These are phyloP conservation scores for Panzeria rudis DNA, from an alignment of 2,888 invertebrate species.

Conservation along the genomic window DNA sequence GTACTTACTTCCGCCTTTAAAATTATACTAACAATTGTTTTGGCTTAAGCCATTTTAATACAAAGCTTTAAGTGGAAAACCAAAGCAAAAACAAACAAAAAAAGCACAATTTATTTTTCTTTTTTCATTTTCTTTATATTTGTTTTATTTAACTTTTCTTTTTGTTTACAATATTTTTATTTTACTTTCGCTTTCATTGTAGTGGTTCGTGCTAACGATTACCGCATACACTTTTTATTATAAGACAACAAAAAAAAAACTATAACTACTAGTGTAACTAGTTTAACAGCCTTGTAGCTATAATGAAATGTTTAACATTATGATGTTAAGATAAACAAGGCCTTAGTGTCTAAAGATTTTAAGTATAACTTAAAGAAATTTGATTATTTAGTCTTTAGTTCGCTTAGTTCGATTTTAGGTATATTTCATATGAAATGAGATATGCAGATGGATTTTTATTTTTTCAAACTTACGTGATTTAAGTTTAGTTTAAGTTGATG, in stretches of 20 bases:
- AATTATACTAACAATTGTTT: not conserved
- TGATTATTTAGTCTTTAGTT: no score
- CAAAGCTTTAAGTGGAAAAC: constrained; percentile 37
- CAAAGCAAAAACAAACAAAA: not conserved
- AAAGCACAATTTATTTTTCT: constrained; percentile 5
- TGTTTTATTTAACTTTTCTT: constrained; percentile 12
- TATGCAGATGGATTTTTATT: constrained; percentile 19
- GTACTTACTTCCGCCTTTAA: constrained; percentile 53
- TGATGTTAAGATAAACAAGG: not conserved
- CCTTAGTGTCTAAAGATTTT: constrained; percentile 4
- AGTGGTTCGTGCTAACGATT: constrained; percentile 43
- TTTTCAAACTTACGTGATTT: constrained; percentile 61
- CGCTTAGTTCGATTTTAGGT: no score
- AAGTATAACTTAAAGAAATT: no score
- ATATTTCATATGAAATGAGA: constrained; percentile 6
- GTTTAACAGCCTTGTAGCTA: not conserved
- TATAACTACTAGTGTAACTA: not conserved
- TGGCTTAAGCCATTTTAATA: not conserved
- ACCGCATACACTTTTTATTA: constrained; percentile 26
- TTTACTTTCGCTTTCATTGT: constrained; percentile 65
- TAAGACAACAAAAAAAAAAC: not conserved
- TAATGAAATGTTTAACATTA: not conserved
- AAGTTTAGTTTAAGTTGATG: constrained; percentile 24
- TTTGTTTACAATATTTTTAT: constrained; percentile 47
- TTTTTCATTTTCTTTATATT: not conserved